These are phyloP conservation scores for Brachyalestes nurse DNA, from an alignment of 2,797 vertebrate species.

Conservation along the genomic window DNA sequence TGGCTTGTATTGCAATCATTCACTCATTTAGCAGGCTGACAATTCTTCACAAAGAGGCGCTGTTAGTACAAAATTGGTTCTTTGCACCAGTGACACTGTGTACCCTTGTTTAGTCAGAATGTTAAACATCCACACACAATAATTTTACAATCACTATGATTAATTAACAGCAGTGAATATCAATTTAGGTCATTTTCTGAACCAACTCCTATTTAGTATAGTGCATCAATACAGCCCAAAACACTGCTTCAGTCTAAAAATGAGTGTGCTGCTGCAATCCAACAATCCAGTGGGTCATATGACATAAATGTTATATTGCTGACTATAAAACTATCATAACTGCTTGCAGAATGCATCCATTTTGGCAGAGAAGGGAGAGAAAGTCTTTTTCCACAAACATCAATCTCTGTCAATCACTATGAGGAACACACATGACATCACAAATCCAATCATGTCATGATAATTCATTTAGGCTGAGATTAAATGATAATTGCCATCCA, in stretches of 20 bases:
- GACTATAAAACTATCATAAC: background rate
- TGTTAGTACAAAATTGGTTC: too few relatives aligned
- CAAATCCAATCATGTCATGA: constrained; percentile 26
- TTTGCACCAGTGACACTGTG: too few relatives aligned
- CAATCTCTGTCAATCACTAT: background rate
- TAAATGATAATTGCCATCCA: constrained; percentile 25
- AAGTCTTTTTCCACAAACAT: constrained; percentile 10
- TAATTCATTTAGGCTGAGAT: constrained; percentile 33
- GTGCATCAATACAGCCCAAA: background rate
- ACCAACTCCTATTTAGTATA: background rate
- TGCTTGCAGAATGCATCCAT: background rate
- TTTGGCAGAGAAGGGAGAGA: background rate
- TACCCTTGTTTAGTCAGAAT: too few relatives aligned
- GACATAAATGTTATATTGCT: background rate
- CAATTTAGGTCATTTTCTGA: background rate
- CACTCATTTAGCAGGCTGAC: too few relatives aligned
- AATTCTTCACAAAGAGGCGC: too few relatives aligned
- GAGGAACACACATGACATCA: constrained; percentile 20
- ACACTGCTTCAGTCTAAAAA: background rate
- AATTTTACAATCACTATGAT: too few relatives aligned
- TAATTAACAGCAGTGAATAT: too few relatives aligned
- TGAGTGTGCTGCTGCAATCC: background rate
- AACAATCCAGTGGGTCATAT: background rate
- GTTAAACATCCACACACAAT: too few relatives aligned
- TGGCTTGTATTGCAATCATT: too few relatives aligned